A percentile compares a stretch with the other conserved stretches of the same genome.
These are phyloP conservation scores for Synergus laeviventris DNA, from an alignment of 2,888 invertebrate genomes.

Conservation along the genomic window DNA sequence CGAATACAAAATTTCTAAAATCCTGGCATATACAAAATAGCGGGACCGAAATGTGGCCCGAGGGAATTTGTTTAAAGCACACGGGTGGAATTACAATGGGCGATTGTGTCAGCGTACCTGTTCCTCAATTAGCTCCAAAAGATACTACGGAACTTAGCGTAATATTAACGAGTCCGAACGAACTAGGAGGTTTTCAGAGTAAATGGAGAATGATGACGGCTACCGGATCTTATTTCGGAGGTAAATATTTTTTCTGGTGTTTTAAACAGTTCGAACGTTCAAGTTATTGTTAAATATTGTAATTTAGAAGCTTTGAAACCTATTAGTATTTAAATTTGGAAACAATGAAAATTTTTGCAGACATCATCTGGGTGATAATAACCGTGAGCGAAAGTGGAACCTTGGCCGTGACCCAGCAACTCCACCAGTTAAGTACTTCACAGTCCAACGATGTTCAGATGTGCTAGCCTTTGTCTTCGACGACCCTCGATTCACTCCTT, in stretches of 20 bases:
- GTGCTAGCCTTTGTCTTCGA: constrained; percentile 68
- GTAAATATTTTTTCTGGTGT: constrained; percentile 76
- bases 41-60: constrained; percentile 92
- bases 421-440: constrained; percentile 79
- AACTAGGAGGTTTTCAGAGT: constrained; percentile 87
- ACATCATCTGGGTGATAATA: constrained; percentile 89
- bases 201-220: constrained; percentile 94
- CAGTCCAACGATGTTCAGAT: constrained; percentile 72
- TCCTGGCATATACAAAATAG: constrained; percentile 93
- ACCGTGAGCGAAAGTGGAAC: constrained; percentile 89
- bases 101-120: constrained; percentile 78
- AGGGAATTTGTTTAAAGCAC: constrained; percentile 86
- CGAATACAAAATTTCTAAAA: constrained; percentile 86
- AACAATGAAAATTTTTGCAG: constrained; percentile 75
- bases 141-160: constrained; percentile 87
- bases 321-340: constrained; percentile 30
- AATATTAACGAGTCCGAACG: constrained; percentile 87
- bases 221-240: constrained; percentile 94
- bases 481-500: constrained; percentile 38
- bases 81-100: constrained; percentile 84
- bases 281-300: too few species aligned
- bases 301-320: background rate
- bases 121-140: constrained; percentile 86
- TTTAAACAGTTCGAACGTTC: too few species aligned
- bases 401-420: constrained; percentile 87